Percentiles rank a stretch among this genome's conserved stretches.
These are phyloP conservation scores for Drosophila kanekoi DNA, from an alignment of 2,888 invertebrate species.

Conservation along the genomic window DNA sequence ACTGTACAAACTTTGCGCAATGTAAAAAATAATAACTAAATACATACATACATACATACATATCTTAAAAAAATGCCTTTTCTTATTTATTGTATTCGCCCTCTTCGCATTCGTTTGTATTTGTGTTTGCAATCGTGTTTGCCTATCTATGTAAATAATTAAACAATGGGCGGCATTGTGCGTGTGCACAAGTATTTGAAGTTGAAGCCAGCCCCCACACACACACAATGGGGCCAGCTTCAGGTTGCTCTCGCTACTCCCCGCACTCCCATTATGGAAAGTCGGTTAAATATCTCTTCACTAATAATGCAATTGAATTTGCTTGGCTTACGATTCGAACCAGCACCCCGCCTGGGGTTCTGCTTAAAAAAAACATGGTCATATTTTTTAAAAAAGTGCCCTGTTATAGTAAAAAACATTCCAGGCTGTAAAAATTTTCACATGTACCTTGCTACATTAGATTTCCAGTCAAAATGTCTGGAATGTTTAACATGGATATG, in stretches of 20 bases:
- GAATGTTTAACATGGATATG: too few species aligned
- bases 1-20: conserved; percentile 73
- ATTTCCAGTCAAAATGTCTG: too few species aligned
- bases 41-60: too few species aligned
- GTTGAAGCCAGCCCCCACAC: background rate
- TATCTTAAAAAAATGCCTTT: conserved; percentile 18
- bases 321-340: too few species aligned
- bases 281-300: too few species aligned
- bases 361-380: too few species aligned
- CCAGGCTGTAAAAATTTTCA: too few species aligned
- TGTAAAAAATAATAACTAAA: conserved; percentile 39
- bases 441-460: too few species aligned
- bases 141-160: conserved; percentile 50
- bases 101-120: background rate
- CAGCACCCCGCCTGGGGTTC: too few species aligned
- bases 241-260: background rate
- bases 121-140: conserved; percentile 10
- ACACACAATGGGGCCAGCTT: conserved; percentile 1
- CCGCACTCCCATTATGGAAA: background rate
- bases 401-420: too few species aligned
- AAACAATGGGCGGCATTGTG: conserved; percentile 55
- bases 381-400: too few species aligned
- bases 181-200: conserved; percentile 31
- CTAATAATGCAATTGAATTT: too few species aligned
- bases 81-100: conserved; percentile 9